Conservation (phyloP, 2,113 vertebrate genomes). For the Sigmodon hispidus region DNA sequence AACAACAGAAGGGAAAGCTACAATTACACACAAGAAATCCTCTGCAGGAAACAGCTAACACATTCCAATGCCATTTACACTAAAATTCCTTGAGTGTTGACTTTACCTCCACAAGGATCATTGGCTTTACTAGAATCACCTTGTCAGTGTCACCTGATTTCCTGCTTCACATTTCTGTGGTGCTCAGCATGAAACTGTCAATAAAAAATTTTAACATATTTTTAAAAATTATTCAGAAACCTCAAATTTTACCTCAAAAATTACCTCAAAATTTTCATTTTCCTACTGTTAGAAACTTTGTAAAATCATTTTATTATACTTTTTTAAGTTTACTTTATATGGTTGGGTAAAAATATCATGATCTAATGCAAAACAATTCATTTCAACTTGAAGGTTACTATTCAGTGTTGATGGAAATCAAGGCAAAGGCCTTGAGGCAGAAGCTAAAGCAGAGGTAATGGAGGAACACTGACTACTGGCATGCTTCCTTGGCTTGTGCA, state of each 20-base stretch:
- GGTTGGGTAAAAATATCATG: not conserved
- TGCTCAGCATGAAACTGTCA: not conserved
- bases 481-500: not conserved
- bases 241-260: too few relatives aligned
- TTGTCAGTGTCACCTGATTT: too few relatives aligned
- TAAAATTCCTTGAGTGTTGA: too few relatives aligned
- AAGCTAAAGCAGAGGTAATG: not conserved
- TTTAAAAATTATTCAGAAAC: not conserved
- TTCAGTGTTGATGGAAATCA: not conserved
- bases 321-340: not conserved
- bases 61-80: too few relatives aligned
- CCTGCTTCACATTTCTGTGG: too few relatives aligned
- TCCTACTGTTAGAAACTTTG: not conserved
- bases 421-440: not conserved
- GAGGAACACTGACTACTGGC: not conserved
- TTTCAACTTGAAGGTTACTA: not conserved
- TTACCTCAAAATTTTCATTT: not conserved
- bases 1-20: too few relatives aligned
- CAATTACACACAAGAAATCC: too few relatives aligned
- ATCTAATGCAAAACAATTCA: not conserved
- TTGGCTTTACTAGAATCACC: too few relatives aligned
- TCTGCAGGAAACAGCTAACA: too few relatives aligned
- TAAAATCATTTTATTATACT: not conserved
- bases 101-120: too few relatives aligned
- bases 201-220: not conserved